A percentile compares a stretch with the other conserved stretches of the same genome.
Conservation (phyloP, 2,888 invertebrate genomes). For the Ditula angustiorana region DNA sequence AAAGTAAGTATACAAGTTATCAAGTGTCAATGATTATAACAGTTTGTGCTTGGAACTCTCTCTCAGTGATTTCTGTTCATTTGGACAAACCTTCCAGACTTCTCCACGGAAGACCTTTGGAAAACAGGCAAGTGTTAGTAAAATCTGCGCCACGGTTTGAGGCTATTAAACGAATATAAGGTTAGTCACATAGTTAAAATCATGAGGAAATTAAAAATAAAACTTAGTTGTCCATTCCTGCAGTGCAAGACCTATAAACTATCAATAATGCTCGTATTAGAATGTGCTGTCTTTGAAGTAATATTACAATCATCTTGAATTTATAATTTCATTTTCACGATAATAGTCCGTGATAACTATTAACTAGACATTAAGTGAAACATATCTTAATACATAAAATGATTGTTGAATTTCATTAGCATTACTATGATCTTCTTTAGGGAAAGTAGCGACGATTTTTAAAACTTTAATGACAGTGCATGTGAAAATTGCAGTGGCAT, state of each 20-base stretch:
- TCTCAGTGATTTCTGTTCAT: constrained; percentile 73
- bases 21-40: constrained; percentile 60
- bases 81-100: constrained; percentile 88
- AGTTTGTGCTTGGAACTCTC: constrained; percentile 74
- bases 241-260: constrained; percentile 36
- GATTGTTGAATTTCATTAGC: constrained; percentile 12
- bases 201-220: constrained; percentile 19
- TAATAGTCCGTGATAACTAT: constrained; percentile 5
- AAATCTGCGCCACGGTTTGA: constrained; percentile 74
- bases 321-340: constrained; percentile 4
- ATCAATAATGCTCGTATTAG: constrained; percentile 29
- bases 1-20: constrained; percentile 53
- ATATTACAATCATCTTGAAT: neutral
- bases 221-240: constrained; percentile 22
- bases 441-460: constrained; percentile 2
- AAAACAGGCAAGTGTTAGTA: constrained; percentile 80
- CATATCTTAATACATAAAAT: constrained; percentile 3
- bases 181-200: constrained; percentile 55
- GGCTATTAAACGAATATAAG: constrained; percentile 63
- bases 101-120: constrained; percentile 88
- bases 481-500: neutral
- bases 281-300: constrained; percentile 7
- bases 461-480: constrained; percentile 5
- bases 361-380: constrained; percentile 3
- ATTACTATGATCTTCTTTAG: neutral